Base-by-base conservation (phyloP, 2,888 invertebrate species). In the Thecocarcelia acutangulata region DNA sequence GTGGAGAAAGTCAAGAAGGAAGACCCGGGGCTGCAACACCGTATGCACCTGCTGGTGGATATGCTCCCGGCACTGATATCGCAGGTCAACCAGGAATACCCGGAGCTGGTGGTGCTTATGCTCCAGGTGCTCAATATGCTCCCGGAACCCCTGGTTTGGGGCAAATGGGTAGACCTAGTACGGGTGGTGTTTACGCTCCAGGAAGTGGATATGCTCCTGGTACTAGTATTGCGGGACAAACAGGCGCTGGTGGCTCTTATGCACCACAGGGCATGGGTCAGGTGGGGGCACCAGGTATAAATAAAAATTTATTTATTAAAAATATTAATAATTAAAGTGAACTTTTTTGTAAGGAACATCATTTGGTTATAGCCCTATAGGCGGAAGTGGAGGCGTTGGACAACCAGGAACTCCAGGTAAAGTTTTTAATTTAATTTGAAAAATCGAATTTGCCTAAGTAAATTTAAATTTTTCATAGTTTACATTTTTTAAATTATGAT, bases 351-450 rank as follows among this genome's bases (percentile, higher is more conserved):
- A 3, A 66, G 75, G 61, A 15, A 33, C 58, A 3, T 19, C 52
- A 52, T 73, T 44, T 59, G 48, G 46, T 15, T 42, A 52, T 48
- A 37, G 66, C 0, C 54, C 68, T 12, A 15, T 13, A 17, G 17
- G 42, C 15, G 58, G 61, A 44, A 28, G 66, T 42, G 74, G 74
- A 13, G 72, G 50, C 13, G 37, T 28, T 33, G 80, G 73, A 9
- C 84, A 83, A 15, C 74, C 74, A 15, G 85, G 80, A n/a, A 17
- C 40, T 15, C 82, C 72, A 17, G 75, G 83, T 63, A 52, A 28
- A 48, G 15, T 24, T 24, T 24, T 17, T 2, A 17, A n/a, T 15
- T 15, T 46, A 13, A 15, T 46, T 46, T 50, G 11, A 13, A 13
- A 21, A 3, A 21, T 46, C 12, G 0, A 11, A 11, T 42, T n/a